Percentiles rank a stretch among this genome's conserved stretches.
These are phyloP conservation scores for Synergus itoensis DNA, from an alignment of 2,888 invertebrate species.

Conservation along the genomic window DNA sequence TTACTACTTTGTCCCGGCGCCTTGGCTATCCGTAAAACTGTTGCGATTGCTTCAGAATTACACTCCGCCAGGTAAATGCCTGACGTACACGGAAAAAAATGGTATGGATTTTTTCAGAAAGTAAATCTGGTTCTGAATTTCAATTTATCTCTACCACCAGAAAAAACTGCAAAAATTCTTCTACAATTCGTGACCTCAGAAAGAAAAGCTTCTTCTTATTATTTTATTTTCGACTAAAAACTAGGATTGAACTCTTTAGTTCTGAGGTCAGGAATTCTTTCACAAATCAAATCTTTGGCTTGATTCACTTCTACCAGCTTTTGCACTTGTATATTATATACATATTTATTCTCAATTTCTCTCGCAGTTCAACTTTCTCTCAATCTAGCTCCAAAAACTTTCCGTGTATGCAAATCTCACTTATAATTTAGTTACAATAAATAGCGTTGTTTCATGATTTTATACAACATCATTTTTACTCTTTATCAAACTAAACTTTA, in stretches of 20 bases:
- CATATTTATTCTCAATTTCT: background rate
- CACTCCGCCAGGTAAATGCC: constrained; percentile 90
- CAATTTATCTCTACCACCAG: constrained; percentile 4
- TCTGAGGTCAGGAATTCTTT: too few species aligned
- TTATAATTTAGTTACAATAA: constrained; percentile 6
- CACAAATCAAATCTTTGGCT: too few species aligned
- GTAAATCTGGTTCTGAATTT: constrained; percentile 6
- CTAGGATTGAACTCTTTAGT: too few species aligned
- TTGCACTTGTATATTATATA: constrained; percentile 8
- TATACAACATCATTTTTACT: too few species aligned
- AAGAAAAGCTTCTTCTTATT: too few species aligned
- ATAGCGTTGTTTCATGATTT: background rate
- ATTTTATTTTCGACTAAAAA: too few species aligned
- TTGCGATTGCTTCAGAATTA: constrained; percentile 98
- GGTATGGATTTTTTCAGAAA: constrained; percentile 28
- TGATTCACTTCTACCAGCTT: background rate
- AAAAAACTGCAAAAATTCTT: constrained; percentile 11
- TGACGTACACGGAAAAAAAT: constrained; percentile 38
- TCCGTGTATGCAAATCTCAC: constrained; percentile 25
- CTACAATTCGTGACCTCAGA: background rate
- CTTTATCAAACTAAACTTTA: too few species aligned
- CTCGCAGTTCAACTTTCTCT: background rate
- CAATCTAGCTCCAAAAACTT: background rate
- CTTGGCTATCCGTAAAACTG: constrained; percentile 99
- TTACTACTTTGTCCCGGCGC: constrained; percentile 99